Conservation (phyloP, 2,888 invertebrate species). For the Melinopterus prodromus region DNA sequence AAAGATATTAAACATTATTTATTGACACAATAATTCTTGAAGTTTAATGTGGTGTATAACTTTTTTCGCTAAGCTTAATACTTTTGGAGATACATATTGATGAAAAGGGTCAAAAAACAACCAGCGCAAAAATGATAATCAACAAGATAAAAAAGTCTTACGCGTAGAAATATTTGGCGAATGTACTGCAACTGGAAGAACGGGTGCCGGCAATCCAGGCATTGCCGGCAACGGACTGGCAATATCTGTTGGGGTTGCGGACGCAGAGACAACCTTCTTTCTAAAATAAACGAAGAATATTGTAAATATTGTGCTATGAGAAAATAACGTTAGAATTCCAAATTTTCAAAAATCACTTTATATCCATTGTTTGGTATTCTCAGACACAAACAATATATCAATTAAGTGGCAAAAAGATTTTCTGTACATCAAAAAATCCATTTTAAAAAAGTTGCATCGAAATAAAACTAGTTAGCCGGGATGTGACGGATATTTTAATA, state of each 20-base stretch:
- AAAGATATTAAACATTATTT: background rate
- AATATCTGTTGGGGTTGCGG: slow-evolving; percentile 34
- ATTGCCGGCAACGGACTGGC: slow-evolving; percentile 43
- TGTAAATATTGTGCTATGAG: slow-evolving; percentile 58
- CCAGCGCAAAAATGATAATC: background rate
- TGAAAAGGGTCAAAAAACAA: background rate
- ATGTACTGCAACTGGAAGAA: slow-evolving; percentile 43
- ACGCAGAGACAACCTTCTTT: slow-evolving; percentile 47
- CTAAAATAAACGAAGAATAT: slow-evolving; percentile 40
- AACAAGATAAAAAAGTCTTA: background rate
- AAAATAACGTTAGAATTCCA: too few relatives aligned
- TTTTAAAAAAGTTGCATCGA: too few relatives aligned
- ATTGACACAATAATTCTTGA: background rate
- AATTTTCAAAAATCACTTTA: too few relatives aligned
- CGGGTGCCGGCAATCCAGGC: slow-evolving; percentile 36
- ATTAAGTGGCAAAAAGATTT: too few relatives aligned
- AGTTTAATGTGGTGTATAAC: background rate
- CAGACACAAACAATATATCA: too few relatives aligned
- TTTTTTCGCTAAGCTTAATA: too few relatives aligned
- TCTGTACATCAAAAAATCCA: too few relatives aligned
- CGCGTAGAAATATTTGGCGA: slow-evolving; percentile 50
- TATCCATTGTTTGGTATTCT: too few relatives aligned
- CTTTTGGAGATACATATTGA: background rate
- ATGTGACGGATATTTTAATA: too few relatives aligned
- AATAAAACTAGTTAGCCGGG: too few relatives aligned